A percentile compares a stretch with the other conserved stretches of the same genome.
Evolutionary conservation across 1,140 invertebrate species (phyloP).

Genomic region (Pomacea maculata): DNA sequence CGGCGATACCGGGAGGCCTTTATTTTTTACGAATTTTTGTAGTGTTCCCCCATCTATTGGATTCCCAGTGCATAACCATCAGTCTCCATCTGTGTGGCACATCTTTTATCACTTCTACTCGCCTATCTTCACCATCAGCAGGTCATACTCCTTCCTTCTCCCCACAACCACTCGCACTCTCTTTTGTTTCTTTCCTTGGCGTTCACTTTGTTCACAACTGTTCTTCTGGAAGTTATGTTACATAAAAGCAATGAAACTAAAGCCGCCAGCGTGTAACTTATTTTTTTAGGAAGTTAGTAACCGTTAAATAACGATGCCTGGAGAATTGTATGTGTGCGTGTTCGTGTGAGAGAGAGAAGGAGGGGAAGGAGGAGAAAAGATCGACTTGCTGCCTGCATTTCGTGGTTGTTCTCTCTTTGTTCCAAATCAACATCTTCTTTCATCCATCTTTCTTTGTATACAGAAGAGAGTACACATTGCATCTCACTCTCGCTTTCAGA

Average conservation of each 20-base stretch:
- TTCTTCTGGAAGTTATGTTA: neutral
- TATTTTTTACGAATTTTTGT: no score
- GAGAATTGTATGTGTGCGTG: neutral
- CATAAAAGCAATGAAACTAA: neutral
- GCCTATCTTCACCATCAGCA: no score
- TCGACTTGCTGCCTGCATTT: no score
- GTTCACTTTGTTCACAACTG: neutral
- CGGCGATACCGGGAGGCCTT: neutral
- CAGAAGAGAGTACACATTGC: no score
- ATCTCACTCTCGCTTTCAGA: no score
- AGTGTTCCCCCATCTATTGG: no score
- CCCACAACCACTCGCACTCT: slow-evolving; percentile 4
- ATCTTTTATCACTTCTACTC: no score
- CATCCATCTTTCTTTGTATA: no score
- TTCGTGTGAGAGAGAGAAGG: neutral
- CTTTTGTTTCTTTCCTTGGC: neutral
- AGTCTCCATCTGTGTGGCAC: no score
- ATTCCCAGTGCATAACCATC: no score
- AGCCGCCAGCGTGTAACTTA: neutral
- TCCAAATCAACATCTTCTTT: no score
- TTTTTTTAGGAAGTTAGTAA: neutral
- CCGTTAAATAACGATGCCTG: neutral
- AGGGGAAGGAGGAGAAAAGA: neutral
- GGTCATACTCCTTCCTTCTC: neutral
- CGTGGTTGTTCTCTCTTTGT: no score